Conservation (phyloP, 2,888 invertebrate genomes). For the Digitonthophagus gazella region DNA sequence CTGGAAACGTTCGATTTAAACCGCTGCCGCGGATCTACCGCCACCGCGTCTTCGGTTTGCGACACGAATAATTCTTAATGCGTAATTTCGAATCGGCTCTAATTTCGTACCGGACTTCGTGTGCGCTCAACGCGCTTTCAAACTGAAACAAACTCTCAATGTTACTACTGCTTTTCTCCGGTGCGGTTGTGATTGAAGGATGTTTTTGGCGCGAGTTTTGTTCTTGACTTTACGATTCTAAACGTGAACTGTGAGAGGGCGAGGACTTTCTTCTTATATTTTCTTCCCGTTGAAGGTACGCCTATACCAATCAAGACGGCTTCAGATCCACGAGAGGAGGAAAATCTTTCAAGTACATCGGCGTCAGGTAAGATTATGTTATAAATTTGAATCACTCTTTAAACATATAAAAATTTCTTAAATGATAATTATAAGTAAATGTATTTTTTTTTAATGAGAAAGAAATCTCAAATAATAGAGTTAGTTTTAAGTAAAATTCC, state of each 20-base stretch:
- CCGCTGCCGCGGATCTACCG: constrained; percentile 3
- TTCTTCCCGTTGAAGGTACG: neutral
- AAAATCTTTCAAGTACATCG: neutral
- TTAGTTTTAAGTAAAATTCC: no score
- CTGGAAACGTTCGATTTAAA: constrained; percentile 6
- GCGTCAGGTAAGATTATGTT: neutral
- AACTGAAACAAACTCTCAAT: neutral
- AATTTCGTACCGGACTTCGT: neutral
- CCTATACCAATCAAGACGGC: neutral
- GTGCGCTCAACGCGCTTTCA: neutral
- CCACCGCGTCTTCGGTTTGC: neutral
- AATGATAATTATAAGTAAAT: no score
- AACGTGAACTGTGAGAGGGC: neutral
- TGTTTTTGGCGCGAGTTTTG: neutral
- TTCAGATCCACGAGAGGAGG: neutral
- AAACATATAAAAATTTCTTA: no score
- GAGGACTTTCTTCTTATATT: neutral
- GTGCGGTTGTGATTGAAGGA: neutral
- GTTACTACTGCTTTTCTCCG: neutral
- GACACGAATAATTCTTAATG: neutral
- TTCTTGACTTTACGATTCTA: neutral
- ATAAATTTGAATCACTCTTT: no score
- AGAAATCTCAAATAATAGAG: no score
- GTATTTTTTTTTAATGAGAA: no score
- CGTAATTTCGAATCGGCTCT: neutral